These are phyloP conservation scores for Cryptus viduatorius DNA, from an alignment of 2,888 invertebrate genomes.

Conservation along the genomic window DNA sequence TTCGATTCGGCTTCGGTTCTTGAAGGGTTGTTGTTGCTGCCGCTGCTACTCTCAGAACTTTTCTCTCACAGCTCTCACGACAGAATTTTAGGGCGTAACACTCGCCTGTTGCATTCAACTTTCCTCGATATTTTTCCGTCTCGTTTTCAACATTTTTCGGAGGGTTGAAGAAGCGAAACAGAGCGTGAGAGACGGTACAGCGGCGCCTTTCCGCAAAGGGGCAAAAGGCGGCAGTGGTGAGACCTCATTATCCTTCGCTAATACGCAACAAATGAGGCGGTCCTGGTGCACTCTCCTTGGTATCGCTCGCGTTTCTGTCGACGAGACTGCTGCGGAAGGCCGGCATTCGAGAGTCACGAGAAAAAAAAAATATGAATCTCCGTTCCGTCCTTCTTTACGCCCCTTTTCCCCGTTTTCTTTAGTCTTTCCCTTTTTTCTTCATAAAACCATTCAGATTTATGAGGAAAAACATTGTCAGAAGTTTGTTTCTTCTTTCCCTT, in stretches of 20 bases:
- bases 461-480: conserved; percentile 53
- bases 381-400: conserved; percentile 46
- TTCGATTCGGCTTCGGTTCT: conserved; percentile 17
- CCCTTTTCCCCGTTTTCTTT: conserved; percentile 28
- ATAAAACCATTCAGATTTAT: conserved; percentile 48
- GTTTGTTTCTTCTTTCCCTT: background rate
- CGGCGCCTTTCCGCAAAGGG: conserved; percentile 63
- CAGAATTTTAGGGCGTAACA: conserved; percentile 28
- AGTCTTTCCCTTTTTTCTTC: conserved; percentile 11
- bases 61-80: conserved; percentile 2
- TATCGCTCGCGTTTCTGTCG: conserved; percentile 41
- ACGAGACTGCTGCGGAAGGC: background rate
- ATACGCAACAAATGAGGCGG: conserved; percentile 79
- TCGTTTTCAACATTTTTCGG: conserved; percentile 30
- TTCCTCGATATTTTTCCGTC: conserved; percentile 48
- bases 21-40: conserved; percentile 47
- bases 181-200: conserved; percentile 29
- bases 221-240: conserved; percentile 74
- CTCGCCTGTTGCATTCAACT: conserved; percentile 29
- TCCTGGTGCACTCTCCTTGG: conserved; percentile 48
- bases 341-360: conserved; percentile 5
- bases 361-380: conserved; percentile 34
- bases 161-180: conserved; percentile 1
- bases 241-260: conserved; percentile 81
- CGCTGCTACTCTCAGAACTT: background rate